Evolutionary conservation across 2,113 vertebrate species (phyloP).

Genomic region (Nesoenas mayeri): DNA sequence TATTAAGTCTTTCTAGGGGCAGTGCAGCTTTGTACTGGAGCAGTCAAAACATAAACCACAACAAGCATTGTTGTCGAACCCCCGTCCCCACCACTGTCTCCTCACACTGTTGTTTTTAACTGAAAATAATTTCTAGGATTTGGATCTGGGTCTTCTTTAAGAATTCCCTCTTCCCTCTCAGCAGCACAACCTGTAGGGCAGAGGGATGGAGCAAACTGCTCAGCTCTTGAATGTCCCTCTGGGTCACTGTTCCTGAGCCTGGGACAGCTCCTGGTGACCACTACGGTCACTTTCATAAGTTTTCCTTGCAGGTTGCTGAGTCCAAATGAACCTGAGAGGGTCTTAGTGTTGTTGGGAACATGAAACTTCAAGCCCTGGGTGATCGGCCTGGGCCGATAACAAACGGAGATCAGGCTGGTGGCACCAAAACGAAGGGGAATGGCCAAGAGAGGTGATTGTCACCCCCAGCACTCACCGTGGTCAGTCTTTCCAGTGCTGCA

Average conservation of each 20-base stretch:
- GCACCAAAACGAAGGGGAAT: neutral
- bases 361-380: neutral
- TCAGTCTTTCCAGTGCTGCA: slow-evolving; percentile 91
- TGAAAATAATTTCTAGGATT: neutral
- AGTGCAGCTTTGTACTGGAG: neutral
- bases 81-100: neutral
- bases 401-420: accelerated
- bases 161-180: neutral
- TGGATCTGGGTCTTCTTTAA: neutral
- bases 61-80: neutral
- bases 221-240: neutral
- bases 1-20: neutral
- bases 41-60: neutral
- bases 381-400: accelerated
- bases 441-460: neutral
- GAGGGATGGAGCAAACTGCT: neutral
- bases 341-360: neutral
- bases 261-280: neutral
- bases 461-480: slow-evolving; percentile 79
- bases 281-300: neutral
- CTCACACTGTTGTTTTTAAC: neutral
- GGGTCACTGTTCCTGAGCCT: neutral
- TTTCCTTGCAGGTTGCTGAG: neutral
- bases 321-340: neutral
- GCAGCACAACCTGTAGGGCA: neutral